These are phyloP conservation scores for Drosophila novamexicana DNA, from an alignment of 1,140 invertebrate species.

Conservation along the genomic window DNA sequence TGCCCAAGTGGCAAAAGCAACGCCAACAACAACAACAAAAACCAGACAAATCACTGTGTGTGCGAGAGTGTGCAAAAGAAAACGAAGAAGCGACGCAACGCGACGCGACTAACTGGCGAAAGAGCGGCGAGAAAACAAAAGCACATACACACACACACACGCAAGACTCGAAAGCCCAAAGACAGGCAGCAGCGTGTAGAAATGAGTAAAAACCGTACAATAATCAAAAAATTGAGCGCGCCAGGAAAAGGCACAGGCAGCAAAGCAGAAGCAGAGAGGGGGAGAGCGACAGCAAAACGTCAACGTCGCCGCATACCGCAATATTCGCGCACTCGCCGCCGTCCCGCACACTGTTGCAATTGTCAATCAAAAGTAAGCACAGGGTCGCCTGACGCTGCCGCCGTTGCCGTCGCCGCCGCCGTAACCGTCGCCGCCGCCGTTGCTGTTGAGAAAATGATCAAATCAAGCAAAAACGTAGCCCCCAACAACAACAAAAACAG, in stretches of 20 bases:
- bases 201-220: conserved; percentile 66
- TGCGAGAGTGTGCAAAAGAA: conserved; percentile 67
- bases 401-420: no score
- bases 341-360: conserved; percentile 68
- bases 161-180: conserved; percentile 40
- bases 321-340: conserved; percentile 51
- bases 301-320: conserved; percentile 42
- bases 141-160: conserved; percentile 30
- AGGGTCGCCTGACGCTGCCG: conserved; percentile 53
- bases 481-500: conserved; percentile 62
- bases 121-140: conserved; percentile 77
- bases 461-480: conserved; percentile 71
- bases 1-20: conserved; percentile 45
- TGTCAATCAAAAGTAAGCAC: conserved; percentile 80
- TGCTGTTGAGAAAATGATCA: conserved; percentile 71
- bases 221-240: conserved; percentile 72
- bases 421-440: conserved; percentile 42
- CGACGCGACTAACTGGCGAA: conserved; percentile 54
- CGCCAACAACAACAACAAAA: conserved; percentile 38
- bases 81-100: conserved; percentile 72
- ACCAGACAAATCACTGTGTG: conserved; percentile 46
- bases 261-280: background rate
- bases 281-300: conserved; percentile 31
- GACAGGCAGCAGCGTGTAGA: conserved; percentile 44
- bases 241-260: conserved; percentile 20